Evolutionary conservation across 2,797 vertebrate species (phyloP), one percentile per base, ranked within the genome.

Genomic region (Nyctibius grandis): DNA sequence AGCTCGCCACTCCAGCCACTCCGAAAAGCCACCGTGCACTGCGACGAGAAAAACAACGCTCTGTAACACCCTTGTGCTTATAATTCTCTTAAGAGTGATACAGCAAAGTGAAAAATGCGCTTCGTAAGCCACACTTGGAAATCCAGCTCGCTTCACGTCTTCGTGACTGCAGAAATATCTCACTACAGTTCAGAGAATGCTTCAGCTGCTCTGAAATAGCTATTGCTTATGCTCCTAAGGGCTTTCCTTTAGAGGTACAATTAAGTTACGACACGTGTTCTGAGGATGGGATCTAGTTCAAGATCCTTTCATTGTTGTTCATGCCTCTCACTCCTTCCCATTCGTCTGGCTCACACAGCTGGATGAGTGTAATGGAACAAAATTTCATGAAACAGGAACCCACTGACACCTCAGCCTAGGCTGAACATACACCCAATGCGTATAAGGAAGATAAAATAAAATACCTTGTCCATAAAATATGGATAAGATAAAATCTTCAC

Each of bases 21-120:
- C 97, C 1, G 99, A 99, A 98, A 98, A 99, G 4, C 98, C 98
- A 1, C 99, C 99, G 1, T 99, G 99, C 56, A 99, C 99, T 99
- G 94, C 84, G 95, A 28, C 0, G 6, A 73, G 47, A 78, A 88
- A 53, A 80, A 36, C 2, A 4, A 22, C 4, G 23, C 38, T 56
- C 9, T 51, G 65, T 12, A 48, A 34, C 2, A 2, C 25, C 28
- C 33, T 18, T 12, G 6, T 28, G 36, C 47, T 76, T 9, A 3
- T 4, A 51, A 45, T 18, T 36, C 44, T 38, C 73, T 48, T 2
- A 40, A 40, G 50, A 31, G 5, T 3, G 9, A 54, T 17, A 34
- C 15, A 70, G 28, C 38, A 33, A 42, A 53, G n/a, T 11, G 25
- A 60, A n/a, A 90, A 44, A 25, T 1, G 10, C 16, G 4, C 21